phyloP scores from a whole-genome alignment of 2,888 invertebrate genomes.

The Drosophila parthenogenetica region DNA sequence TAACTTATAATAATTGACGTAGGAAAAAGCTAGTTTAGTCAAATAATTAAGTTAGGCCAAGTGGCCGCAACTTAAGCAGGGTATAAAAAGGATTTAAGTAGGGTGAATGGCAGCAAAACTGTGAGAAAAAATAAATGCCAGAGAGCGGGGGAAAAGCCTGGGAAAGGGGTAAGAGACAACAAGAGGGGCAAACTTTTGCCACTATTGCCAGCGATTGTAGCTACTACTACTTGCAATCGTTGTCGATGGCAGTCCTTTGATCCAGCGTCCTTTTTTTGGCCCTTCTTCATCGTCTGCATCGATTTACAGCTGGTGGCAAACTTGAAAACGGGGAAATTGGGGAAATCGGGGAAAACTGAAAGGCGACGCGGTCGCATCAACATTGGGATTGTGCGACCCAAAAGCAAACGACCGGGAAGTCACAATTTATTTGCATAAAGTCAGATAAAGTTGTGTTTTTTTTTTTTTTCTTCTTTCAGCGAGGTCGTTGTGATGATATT shows the following conservation, averaged over 20 bases:
- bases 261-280: constrained; percentile 1
- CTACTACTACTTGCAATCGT: constrained; percentile 18
- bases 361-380: constrained; percentile 50
- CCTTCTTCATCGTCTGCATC: constrained; percentile 24
- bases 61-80: constrained; percentile 2
- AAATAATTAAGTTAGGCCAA: background rate
- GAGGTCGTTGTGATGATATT: constrained; percentile 23
- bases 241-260: constrained; percentile 5
- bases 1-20: background rate
- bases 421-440: constrained; percentile 73
- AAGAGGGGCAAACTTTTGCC: constrained; percentile 14
- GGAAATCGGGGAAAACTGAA: constrained; percentile 26
- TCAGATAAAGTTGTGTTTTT: constrained; percentile 27
- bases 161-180: background rate
- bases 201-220: constrained; percentile 27
- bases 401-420: constrained; percentile 19
- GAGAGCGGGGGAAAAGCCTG: background rate
- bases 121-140: constrained; percentile 25
- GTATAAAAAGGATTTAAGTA: constrained; percentile 27
- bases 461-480: background rate
- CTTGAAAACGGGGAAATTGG: constrained; percentile 27
- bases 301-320: constrained; percentile 53
- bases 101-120: constrained; percentile 18
- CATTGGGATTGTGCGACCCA: constrained; percentile 18
- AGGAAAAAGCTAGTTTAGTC: background rate